Base-by-base conservation (phyloP, 2,888 invertebrate genomes). In the Trypoxylon attenuatum region DNA sequence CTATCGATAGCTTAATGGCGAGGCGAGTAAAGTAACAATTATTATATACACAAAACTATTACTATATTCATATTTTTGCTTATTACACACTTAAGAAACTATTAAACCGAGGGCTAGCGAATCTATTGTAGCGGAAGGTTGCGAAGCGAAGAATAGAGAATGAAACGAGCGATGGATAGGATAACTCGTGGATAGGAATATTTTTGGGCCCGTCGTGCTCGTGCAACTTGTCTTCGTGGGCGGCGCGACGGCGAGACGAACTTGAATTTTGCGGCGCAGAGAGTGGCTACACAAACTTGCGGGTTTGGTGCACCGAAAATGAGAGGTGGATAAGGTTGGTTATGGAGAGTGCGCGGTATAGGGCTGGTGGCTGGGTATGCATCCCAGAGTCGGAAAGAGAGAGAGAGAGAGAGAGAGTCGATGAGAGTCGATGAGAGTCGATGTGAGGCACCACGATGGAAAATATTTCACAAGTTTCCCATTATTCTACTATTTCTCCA, bases 1-100 rank as follows among this genome's bases (percentile, higher is more conserved):
- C 82, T 84, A 84, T 81, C 78, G 78, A 81, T 82, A 82, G n/a
- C 74, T 82, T 82, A 78, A 81, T 78, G 71, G 71, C 43, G 76
- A 81, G 72, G 67, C 73, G 79, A 82, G 79, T 81, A 82, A 76
- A 76, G 69, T 72, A 73, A 72, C 69, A 60, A 72, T 72, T 62
- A 72, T 72, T 72, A 73, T 73, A 72, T 76, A 84, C 79, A 84
- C 77, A 77, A 76, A 84, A 83, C 80, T 82, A 84, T 83, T 84
- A 85, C 83, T 82, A 84, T 83, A 85, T 85, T 82, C 78, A 84
- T 86, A 86, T 86, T 86, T 85, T 86, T 86, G 86, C 86, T 86
- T 86, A 85, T 81, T 81, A 82, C 79, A 78, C 83, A 83, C 78
- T 85, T 84, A 83, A 83, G 77, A 78, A 82, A 82, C 81, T 83